Evolutionary conservation across 2,113 vertebrate genomes (phyloP).

Genomic region (Phalacrocorax carbo): DNA sequence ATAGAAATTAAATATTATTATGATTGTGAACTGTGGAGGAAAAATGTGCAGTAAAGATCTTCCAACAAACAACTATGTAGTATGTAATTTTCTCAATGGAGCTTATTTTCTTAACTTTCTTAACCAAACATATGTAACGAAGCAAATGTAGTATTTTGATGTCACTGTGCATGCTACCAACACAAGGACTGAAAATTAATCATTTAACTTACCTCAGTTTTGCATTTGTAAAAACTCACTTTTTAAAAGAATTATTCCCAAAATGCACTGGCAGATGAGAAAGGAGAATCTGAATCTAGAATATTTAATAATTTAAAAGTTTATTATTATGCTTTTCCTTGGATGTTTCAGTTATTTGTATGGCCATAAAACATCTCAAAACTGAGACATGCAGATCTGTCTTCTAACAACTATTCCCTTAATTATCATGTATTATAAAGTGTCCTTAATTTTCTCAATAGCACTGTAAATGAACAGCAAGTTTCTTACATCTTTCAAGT

Average conservation of each 20-base stretch:
- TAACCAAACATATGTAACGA: background rate
- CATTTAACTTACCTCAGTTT: background rate
- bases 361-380: background rate
- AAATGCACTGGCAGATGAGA: background rate
- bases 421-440: background rate
- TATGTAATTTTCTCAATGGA: background rate
- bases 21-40: background rate
- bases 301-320: background rate
- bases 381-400: background rate
- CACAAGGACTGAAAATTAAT: background rate
- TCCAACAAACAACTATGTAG: background rate
- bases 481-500: background rate
- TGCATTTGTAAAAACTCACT: background rate
- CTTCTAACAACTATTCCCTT: background rate
- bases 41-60: background rate
- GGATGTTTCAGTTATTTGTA: background rate
- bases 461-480: background rate
- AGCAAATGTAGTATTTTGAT: background rate
- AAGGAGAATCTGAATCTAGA: background rate
- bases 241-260: background rate
- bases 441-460: background rate
- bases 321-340: background rate
- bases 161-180: background rate
- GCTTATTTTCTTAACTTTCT: background rate
- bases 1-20: background rate